Base-by-base conservation (phyloP, 2,797 vertebrate genomes). In the Pangasius macronema region DNA sequence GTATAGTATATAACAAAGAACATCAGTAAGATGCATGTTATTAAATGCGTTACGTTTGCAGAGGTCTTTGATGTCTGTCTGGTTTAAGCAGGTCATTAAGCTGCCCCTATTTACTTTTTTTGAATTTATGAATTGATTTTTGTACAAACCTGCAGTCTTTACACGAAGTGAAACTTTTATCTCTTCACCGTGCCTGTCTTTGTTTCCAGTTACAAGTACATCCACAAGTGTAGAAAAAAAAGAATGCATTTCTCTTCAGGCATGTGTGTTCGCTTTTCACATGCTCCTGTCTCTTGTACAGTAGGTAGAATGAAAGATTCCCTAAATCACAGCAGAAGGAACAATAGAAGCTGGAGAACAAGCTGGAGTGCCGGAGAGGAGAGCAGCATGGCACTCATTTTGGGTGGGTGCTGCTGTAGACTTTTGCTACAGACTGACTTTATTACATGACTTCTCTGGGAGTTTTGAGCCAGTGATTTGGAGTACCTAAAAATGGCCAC, bases 271-370 rank as follows among this genome's bases (percentile, higher is more conserved):
- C 24, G 33, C 42, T 55, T 39, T 85, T 81, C 55, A 73, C 85
- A 51, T 87, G 70, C 30, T 65, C 42, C 11, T 75, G 30, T 73
- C 42, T 76, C 81, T 87, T 75, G 42, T 76, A 63, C 70, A 92
- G 88, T 91, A 91, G 91, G 93, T 93, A 90, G 88, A 91, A 93
- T 94, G 87, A 94, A 94, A 93, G 90, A 92, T 91, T 89, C 85
- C 89, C 91, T 94, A 94, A 89, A 93, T 93, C 92, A 92, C 89
- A 91, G 89, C 88, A 89, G 92, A 81, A 88, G 90, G 8, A 89
- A 92, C 92, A 91, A 92, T 91, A 91, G 89, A 92, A 89, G 92
- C 87, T 76, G 85, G 68, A 87, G 87, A 87, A 84, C 55, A 88
- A 84, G 82, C 83, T 86, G 91, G 90, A 77, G 67, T 89, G 91